Percentiles rank a stretch among this genome's conserved stretches.
Evolutionary conservation across 2,113 vertebrate species (phyloP).

Genomic region (Noturus placidus): DNA sequence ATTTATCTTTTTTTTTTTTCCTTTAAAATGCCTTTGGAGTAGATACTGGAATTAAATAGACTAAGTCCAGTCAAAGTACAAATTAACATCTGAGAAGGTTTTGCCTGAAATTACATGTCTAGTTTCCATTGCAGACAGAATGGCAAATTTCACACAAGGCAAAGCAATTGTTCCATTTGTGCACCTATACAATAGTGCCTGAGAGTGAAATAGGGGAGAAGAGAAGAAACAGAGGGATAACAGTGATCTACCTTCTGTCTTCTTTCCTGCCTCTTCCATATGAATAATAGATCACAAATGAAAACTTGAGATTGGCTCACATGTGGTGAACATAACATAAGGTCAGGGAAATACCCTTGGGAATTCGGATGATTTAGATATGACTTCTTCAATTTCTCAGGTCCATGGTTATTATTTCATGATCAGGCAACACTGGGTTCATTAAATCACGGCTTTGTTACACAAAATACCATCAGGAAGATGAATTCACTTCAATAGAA

Average conservation of each 20-base stretch:
- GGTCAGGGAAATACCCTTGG: slow-evolving; percentile 56
- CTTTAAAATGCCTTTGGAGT: neutral
- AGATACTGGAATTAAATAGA: neutral
- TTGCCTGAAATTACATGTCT: slow-evolving; percentile 63
- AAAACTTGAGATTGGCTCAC: slow-evolving; percentile 61
- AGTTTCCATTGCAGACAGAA: slow-evolving; percentile 62
- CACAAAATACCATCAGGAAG: slow-evolving; percentile 28
- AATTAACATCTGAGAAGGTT: slow-evolving; percentile 22
- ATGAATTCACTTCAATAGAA: neutral
- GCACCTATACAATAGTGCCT: slow-evolving; percentile 64
- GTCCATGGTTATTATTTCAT: neutral
- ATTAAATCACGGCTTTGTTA: slow-evolving; percentile 34
- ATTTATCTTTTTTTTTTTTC: neutral
- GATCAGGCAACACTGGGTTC: neutral
- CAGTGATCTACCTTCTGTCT: slow-evolving; percentile 63
- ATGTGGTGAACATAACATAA: slow-evolving; percentile 57
- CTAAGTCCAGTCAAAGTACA: neutral
- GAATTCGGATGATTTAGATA: slow-evolving; percentile 30
- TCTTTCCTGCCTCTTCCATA: slow-evolving; percentile 60
- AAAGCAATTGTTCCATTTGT: slow-evolving; percentile 70
- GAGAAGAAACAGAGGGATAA: neutral
- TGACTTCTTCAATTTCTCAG: neutral
- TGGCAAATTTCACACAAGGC: slow-evolving; percentile 55
- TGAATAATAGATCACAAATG: slow-evolving; percentile 77
- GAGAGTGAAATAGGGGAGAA: slow-evolving; percentile 54